Conservation (phyloP, 2,113 vertebrate species). For the Oreochromis spilurus region DNA sequence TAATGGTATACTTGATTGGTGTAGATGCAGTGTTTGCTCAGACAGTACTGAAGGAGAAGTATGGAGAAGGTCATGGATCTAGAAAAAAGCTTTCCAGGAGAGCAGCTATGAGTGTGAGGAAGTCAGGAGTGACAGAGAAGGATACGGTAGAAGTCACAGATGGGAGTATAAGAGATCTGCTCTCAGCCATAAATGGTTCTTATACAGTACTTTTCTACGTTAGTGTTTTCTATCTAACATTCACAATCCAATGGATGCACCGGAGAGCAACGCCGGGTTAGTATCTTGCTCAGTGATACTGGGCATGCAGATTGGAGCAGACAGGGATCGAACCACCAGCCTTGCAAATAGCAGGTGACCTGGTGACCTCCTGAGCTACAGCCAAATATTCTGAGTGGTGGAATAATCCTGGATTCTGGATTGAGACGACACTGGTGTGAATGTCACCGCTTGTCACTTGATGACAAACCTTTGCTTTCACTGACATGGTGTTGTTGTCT, state of each 20-base stretch:
- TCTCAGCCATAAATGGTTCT: not conserved
- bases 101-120: not conserved
- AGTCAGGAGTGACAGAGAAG: not conserved
- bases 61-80: not conserved
- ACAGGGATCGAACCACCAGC: not conserved
- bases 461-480: rapidly evolving
- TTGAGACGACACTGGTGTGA: not conserved
- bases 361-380: rapidly evolving
- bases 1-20: not conserved
- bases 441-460: not conserved
- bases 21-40: not conserved
- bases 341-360: rapidly evolving
- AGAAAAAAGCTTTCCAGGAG: not conserved
- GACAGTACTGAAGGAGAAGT: not conserved
- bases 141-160: not conserved
- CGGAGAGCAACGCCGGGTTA: not conserved
- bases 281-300: rapidly evolving
- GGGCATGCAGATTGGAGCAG: not conserved
- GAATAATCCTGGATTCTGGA: not conserved
- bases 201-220: not conserved
- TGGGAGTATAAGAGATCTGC: not conserved
- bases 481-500: not conserved
- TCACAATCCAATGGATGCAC: not conserved
- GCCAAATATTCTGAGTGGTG: rapidly evolving
- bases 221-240: not conserved